phyloP scores from a whole-genome alignment of 2,797 vertebrate species.

The Pristis pectinata region DNA sequence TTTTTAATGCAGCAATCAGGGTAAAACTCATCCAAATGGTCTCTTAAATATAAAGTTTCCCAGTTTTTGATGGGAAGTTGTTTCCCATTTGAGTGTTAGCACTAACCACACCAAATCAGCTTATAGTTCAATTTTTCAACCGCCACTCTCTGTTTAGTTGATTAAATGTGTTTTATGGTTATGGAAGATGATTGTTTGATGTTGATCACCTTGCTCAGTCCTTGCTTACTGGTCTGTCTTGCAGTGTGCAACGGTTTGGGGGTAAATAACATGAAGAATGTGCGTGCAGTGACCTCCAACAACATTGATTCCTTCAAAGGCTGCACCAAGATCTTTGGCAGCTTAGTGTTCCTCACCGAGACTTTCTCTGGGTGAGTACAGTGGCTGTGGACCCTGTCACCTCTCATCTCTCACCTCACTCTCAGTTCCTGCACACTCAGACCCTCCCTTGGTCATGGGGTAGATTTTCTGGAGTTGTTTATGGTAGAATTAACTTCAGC shows the following conservation, averaged over 20 bases:
- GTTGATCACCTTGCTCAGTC: not conserved
- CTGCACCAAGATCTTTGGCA: slow-evolving; percentile 89
- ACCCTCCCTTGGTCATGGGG: not conserved
- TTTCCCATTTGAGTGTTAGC: no score
- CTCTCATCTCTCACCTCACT: not conserved
- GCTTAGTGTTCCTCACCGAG: slow-evolving; percentile 76
- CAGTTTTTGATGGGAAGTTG: no score
- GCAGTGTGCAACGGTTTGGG: slow-evolving; percentile 86
- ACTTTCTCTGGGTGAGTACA: slow-evolving; percentile 73
- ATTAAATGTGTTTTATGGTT: no score
- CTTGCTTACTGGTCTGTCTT: slow-evolving; percentile 34
- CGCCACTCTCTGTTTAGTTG: not conserved
- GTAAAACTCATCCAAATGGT: no score
- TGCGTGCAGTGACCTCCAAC: slow-evolving; percentile 66
- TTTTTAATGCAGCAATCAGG: no score
- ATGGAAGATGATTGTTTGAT: not conserved
- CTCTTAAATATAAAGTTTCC: no score
- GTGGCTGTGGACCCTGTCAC: not conserved
- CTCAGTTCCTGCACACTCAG: not conserved
- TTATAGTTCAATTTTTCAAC: no score
- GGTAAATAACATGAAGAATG: slow-evolving; percentile 67
- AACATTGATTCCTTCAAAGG: slow-evolving; percentile 75
- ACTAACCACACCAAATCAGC: no score
- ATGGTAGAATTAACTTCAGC: not conserved
- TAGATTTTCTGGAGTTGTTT: not conserved